Percentiles rank a stretch among this genome's conserved stretches.
Conservation (phyloP, 2,888 invertebrate genomes). For the Stegana nigrithorax region DNA sequence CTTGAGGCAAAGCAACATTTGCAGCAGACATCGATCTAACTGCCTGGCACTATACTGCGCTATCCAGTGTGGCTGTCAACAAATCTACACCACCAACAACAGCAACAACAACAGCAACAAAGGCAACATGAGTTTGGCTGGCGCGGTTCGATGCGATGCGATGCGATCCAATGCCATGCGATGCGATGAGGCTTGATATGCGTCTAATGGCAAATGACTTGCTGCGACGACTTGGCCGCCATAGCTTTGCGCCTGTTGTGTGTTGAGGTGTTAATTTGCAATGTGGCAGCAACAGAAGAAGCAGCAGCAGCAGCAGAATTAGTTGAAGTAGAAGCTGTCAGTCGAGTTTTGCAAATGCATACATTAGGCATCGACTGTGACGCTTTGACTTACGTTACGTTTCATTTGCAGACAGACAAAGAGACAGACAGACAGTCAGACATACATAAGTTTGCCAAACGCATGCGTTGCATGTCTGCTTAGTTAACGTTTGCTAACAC, state of each 20-base stretch:
- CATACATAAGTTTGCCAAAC: background rate
- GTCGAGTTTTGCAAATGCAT: constrained; percentile 16
- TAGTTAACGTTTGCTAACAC: background rate
- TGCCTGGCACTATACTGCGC: too few species aligned
- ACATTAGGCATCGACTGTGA: constrained; percentile 11
- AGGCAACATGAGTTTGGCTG: background rate
- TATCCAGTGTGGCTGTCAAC: constrained; percentile 14
- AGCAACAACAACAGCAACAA: constrained; percentile 1
- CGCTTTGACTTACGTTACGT: background rate
- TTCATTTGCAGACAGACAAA: constrained; percentile 1
- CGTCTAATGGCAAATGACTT: constrained; percentile 51
- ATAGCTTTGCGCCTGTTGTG: background rate
- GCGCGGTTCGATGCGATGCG: too few species aligned
- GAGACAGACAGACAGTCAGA: background rate
- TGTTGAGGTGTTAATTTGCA: constrained; percentile 24
- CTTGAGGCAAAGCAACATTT: background rate
- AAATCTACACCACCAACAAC: constrained; percentile 11
- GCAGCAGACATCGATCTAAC: constrained; percentile 9
- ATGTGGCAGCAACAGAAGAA: constrained; percentile 3
- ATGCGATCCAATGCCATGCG: too few species aligned
- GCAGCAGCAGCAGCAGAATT: background rate
- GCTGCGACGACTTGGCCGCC: constrained; percentile 4
- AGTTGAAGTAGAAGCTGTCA: constrained; percentile 17
- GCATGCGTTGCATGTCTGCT: constrained; percentile 4
- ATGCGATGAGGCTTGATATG: constrained; percentile 41